Evolutionary conservation across 2,888 invertebrate genomes (phyloP).

Genomic region (Platycheirus albimanus): DNA sequence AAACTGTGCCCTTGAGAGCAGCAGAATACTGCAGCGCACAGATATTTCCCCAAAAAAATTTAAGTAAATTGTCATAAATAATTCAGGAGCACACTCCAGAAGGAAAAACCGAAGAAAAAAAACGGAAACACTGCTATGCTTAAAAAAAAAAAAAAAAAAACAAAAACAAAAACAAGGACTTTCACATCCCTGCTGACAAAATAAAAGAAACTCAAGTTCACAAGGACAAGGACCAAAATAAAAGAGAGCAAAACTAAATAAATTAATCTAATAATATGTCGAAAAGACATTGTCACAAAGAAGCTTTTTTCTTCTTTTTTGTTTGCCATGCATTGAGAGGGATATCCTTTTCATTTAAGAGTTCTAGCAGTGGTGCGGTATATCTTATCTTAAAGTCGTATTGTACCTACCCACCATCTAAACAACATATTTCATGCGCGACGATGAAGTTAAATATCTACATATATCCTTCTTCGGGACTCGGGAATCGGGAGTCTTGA

Average conservation of each 20-base stretch:
- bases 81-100: constrained; percentile 57
- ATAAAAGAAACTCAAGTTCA: constrained; percentile 12
- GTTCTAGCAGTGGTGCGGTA: constrained; percentile 48
- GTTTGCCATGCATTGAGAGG: background rate
- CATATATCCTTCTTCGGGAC: constrained; percentile 69
- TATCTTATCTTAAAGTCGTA: constrained; percentile 51
- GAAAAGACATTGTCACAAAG: constrained; percentile 59
- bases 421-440: constrained; percentile 71
- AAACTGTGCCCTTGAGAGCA: constrained; percentile 51
- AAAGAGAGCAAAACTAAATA: constrained; percentile 63
- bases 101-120: constrained; percentile 20
- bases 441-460: constrained; percentile 68
- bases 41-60: constrained; percentile 50
- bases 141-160: constrained; percentile 14
- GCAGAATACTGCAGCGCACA: constrained; percentile 35
- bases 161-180: constrained; percentile 20
- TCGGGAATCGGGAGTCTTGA: constrained; percentile 39
- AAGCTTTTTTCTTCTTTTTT: constrained; percentile 10
- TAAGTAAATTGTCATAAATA: constrained; percentile 69
- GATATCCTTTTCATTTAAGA: constrained; percentile 4
- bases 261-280: constrained; percentile 71
- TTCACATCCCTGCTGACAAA: constrained; percentile 27
- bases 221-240: constrained; percentile 23
- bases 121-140: constrained; percentile 11
- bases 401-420: constrained; percentile 62